A percentile compares a stretch with the other conserved stretches of the same genome.
Evolutionary conservation across 2,888 invertebrate genomes (phyloP).

Genomic region (Trypoxylon attenuatum): DNA sequence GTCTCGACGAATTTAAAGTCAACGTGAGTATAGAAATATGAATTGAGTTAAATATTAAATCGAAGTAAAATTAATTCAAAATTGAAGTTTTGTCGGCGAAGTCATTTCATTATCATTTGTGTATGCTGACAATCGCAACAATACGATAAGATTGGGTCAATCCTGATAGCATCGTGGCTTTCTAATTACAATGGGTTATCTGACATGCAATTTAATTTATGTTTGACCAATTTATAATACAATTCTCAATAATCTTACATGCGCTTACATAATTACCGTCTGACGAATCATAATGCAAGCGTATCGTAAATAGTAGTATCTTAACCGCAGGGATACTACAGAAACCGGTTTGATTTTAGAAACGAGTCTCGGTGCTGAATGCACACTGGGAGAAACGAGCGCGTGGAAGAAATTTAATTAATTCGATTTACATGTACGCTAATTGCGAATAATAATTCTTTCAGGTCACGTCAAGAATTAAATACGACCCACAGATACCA

Average conservation of each 20-base stretch:
- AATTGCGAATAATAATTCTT: constrained; percentile 32
- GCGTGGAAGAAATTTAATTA: background rate
- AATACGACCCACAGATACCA: constrained; percentile 81
- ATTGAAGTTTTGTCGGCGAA: background rate
- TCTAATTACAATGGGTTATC: background rate
- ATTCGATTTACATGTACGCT: background rate
- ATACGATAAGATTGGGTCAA: background rate
- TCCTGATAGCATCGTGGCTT: background rate
- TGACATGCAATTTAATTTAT: background rate
- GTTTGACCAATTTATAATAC: background rate
- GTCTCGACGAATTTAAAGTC: constrained; percentile 84
- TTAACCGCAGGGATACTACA: background rate
- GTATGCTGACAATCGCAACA: background rate
- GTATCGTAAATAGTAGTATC: constrained; percentile 4
- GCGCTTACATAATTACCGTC: constrained; percentile 23
- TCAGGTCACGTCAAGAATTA: constrained; percentile 80
- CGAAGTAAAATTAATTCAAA: background rate
- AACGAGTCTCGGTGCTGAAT: background rate
- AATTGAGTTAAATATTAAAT: background rate
- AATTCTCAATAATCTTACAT: constrained; percentile 8
- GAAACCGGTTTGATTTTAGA: constrained; percentile 39
- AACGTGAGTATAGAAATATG: constrained; percentile 78
- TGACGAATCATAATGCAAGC: background rate
- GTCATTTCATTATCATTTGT: background rate
- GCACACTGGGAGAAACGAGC: background rate